phyloP scores from a whole-genome alignment of 92 coral and sea anemone genomes.

The Hydrozoanthus gracilis region DNA sequence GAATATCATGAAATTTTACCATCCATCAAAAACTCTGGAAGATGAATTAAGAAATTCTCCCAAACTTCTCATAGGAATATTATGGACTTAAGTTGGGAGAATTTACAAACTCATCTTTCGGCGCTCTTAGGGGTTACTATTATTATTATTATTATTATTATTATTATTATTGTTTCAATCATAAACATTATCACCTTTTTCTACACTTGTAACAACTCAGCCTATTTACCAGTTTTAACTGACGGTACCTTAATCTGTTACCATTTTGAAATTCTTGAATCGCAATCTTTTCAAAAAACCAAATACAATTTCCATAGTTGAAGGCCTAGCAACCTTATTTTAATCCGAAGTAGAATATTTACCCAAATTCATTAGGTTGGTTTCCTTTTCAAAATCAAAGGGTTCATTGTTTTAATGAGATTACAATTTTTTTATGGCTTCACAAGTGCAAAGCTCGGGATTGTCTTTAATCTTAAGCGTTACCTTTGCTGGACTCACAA shows the following conservation, averaged over 20 bases:
- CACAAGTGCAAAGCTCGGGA: no score
- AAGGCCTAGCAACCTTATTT: not conserved
- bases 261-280: no score
- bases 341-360: no score
- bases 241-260: no score
- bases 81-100: no score
- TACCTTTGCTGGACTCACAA: conserved; percentile 27
- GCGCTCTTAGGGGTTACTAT: no score
- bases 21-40: no score
- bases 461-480: not conserved
- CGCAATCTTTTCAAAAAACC: not conserved
- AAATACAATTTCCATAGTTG: not conserved
- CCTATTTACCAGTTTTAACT: not conserved
- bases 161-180: not conserved
- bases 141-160: not conserved
- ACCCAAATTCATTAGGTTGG: no score
- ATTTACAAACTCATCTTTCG: no score
- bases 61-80: no score
- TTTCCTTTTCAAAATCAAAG: not conserved
- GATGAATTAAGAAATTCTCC: no score
- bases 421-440: not conserved
- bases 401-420: not conserved
- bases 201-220: not conserved
- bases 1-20: no score
- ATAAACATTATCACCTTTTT: not conserved